These are phyloP conservation scores for Lacerta agilis DNA, from an alignment of 2,797 vertebrate genomes.

Conservation along the genomic window DNA sequence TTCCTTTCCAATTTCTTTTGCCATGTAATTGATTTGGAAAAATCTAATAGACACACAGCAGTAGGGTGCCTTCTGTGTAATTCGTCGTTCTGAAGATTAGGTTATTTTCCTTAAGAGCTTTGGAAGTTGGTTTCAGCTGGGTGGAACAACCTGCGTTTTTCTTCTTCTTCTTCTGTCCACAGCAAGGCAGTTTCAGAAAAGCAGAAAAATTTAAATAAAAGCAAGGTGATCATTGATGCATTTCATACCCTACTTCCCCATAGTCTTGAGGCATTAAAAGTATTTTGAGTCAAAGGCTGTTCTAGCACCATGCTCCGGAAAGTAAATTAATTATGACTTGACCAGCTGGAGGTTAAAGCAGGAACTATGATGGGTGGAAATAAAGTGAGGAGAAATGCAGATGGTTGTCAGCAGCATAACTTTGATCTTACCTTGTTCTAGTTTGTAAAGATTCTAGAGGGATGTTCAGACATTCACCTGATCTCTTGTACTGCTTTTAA, in stretches of 20 bases:
- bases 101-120: neutral
- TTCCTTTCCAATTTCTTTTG: constrained; percentile 2
- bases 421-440: too few species aligned
- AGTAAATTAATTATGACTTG: constrained; percentile 3
- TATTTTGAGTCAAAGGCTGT: constrained; percentile 25
- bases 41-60: neutral
- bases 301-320: constrained; percentile 11
- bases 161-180: constrained; percentile 1
- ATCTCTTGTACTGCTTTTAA: too few species aligned
- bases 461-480: too few species aligned
- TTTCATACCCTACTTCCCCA: neutral
- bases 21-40: neutral
- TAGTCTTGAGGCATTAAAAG: neutral
- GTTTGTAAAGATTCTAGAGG: too few species aligned
- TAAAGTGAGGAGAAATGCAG: constrained; percentile 15
- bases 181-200: neutral
- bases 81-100: neutral
- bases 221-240: constrained; percentile 27
- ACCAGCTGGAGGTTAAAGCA: neutral
- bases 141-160: neutral
- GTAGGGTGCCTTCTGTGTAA: neutral
- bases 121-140: constrained; percentile 13
- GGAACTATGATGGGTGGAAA: neutral
- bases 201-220: constrained; percentile 16
- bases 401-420: neutral